These are phyloP conservation scores for Lagenorhynchus albirostris DNA, from an alignment of 2,113 vertebrate genomes.

Conservation along the genomic window DNA sequence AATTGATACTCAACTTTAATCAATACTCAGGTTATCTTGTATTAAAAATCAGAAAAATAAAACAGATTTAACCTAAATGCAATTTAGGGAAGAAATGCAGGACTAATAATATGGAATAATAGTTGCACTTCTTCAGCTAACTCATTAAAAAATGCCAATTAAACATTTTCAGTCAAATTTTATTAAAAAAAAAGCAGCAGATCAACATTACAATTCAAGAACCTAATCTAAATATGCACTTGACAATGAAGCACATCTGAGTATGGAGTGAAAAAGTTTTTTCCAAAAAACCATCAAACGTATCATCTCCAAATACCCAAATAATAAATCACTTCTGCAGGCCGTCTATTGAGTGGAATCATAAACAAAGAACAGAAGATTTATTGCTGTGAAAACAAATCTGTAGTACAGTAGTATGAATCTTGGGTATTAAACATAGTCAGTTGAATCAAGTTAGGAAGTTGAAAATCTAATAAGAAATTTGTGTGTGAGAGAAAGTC, in stretches of 20 bases:
- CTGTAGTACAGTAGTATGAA: constrained; percentile 79
- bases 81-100: constrained; percentile 74
- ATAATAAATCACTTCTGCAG: constrained; percentile 64
- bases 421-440: constrained; percentile 74
- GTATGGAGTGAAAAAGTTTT: constrained; percentile 77
- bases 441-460: constrained; percentile 70
- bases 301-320: constrained; percentile 65
- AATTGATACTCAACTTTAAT: constrained; percentile 58
- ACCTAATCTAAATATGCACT: constrained; percentile 83
- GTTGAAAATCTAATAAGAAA: constrained; percentile 68
- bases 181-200: constrained; percentile 81
- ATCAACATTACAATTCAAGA: constrained; percentile 83
- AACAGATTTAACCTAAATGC: constrained; percentile 42
- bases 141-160: constrained; percentile 81
- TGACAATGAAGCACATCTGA: constrained; percentile 81
- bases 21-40: constrained; percentile 47
- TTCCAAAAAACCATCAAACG: constrained; percentile 73
- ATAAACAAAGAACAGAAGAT: constrained; percentile 77
- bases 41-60: constrained; percentile 72
- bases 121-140: constrained; percentile 77
- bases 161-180: constrained; percentile 82
- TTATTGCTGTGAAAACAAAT: constrained; percentile 85
- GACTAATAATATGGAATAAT: constrained; percentile 55
- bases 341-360: constrained; percentile 77
- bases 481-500: constrained; percentile 69